Percentiles rank a stretch among this genome's conserved stretches.
phyloP scores from a whole-genome alignment of 2,888 invertebrate species.

The Bimastos eiseni region DNA sequence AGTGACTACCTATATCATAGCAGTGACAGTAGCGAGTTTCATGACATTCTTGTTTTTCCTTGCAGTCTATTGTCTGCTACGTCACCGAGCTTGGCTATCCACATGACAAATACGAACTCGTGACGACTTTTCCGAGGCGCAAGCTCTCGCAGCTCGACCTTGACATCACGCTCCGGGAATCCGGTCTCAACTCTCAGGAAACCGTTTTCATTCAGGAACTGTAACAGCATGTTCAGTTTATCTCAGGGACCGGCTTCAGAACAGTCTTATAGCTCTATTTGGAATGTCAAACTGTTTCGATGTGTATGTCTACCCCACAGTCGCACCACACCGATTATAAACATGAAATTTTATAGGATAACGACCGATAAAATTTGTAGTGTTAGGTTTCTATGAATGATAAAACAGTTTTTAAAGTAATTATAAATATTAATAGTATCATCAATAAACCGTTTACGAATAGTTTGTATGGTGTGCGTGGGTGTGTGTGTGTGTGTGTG shows the following conservation, averaged over 20 bases:
- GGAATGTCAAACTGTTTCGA: slow-evolving; percentile 13
- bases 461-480: not conserved
- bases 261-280: not conserved
- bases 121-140: slow-evolving; percentile 63
- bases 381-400: not conserved
- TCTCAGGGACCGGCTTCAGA: slow-evolving; percentile 13
- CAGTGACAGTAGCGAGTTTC: not conserved
- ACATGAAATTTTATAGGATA: not conserved
- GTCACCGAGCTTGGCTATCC: slow-evolving; percentile 60
- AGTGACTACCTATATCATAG: not conserved
- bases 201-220: slow-evolving; percentile 62
- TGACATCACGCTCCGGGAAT: slow-evolving; percentile 59
- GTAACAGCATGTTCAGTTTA: not conserved
- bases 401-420: not conserved
- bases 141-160: slow-evolving; percentile 60
- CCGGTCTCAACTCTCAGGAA: slow-evolving; percentile 63
- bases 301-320: not conserved
- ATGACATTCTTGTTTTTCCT: slow-evolving; percentile 39
- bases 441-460: not conserved
- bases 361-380: not conserved
- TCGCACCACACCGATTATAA: not conserved
- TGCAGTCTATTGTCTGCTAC: slow-evolving; percentile 60
- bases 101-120: slow-evolving; percentile 61
- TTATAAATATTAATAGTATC: not conserved
- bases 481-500: not conserved